phyloP scores from a whole-genome alignment of 2,888 invertebrate species.

The Dermolepida albohirtum region DNA sequence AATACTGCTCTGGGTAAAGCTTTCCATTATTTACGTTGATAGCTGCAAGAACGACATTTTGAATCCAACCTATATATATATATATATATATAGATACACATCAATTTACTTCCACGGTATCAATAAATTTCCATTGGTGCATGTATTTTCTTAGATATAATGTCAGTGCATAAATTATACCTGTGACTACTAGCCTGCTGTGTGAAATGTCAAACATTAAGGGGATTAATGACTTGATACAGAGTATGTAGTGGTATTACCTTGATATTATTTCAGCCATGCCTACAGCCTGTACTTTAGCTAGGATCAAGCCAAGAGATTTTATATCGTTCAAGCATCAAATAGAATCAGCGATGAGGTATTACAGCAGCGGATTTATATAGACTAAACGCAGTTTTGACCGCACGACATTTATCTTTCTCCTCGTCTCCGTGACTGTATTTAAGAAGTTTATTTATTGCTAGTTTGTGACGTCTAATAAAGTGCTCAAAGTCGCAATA shows the following conservation, averaged over 20 bases:
- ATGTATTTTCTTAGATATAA: no score
- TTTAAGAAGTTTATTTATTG: conserved; percentile 28
- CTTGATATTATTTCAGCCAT: conserved; percentile 22
- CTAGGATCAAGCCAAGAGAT: conserved; percentile 32
- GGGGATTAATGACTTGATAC: conserved; percentile 29
- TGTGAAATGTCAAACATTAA: background rate
- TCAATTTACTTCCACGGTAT: no score
- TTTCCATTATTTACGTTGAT: no score
- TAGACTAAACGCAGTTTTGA: conserved; percentile 15
- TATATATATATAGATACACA: no score
- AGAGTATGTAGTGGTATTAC: conserved; percentile 30
- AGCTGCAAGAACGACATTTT: no score
- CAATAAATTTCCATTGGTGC: no score
- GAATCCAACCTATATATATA: no score
- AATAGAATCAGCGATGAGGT: conserved; percentile 35
- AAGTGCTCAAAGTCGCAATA: background rate
- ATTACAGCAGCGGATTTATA: conserved; percentile 30
- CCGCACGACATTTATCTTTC: conserved; percentile 26
- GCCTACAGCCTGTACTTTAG: conserved; percentile 14
- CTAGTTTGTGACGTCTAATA: conserved; percentile 2
- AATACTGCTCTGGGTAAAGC: no score
- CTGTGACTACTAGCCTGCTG: no score
- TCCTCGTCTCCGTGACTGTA: background rate
- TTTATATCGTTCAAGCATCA: conserved; percentile 39
- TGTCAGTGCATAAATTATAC: no score